These are phyloP conservation scores for Isurus oxyrinchus DNA, from an alignment of 2,113 vertebrate genomes.

Conservation along the genomic window DNA sequence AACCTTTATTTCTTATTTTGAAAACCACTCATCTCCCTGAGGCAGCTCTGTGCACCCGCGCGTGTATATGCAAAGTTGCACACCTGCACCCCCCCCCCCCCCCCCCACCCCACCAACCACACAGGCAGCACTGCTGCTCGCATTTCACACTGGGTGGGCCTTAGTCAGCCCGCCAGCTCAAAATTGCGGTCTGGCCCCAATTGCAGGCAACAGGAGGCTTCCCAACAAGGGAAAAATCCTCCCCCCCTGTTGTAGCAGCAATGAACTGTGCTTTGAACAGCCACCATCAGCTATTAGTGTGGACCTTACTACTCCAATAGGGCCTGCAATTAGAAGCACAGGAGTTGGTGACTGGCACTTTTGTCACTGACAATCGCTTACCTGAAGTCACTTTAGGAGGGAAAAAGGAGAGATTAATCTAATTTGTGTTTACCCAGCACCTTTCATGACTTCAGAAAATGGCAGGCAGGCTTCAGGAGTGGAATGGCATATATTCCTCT, in stretches of 20 bases:
- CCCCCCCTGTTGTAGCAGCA: not conserved
- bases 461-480: not conserved
- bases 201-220: no score
- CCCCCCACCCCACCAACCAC: no score
- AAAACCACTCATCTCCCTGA: no score
- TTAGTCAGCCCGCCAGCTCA: no score
- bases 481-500: not conserved
- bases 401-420: not conserved
- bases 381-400: not conserved
- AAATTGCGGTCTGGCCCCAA: no score
- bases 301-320: not conserved
- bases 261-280: not conserved
- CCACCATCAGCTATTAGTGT: not conserved
- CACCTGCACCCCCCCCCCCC: no score
- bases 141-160: no score
- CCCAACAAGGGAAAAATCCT: no score
- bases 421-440: not conserved
- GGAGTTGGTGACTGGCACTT: not conserved
- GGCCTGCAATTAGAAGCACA: not conserved
- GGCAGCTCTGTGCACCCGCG: no score
- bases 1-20: no score
- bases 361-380: not conserved
- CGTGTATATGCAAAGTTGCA: no score
- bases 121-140: no score
- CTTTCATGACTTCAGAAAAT: not conserved